Percentiles rank a stretch among this genome's conserved stretches.
Evolutionary conservation across 2,888 invertebrate species (phyloP).

Genomic region (Clanis bilineata): DNA sequence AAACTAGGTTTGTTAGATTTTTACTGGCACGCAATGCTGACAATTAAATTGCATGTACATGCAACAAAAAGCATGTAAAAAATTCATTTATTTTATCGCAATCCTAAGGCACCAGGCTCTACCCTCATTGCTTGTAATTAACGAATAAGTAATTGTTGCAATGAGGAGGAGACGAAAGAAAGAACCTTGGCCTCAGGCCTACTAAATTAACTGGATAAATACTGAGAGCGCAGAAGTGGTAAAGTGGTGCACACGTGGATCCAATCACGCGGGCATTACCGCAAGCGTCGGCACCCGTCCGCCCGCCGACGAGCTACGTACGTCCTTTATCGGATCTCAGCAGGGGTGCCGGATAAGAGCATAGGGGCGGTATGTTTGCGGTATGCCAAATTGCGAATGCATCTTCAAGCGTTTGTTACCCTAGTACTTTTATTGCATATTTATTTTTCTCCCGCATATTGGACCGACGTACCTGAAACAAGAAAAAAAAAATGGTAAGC

Average conservation of each 20-base stretch:
- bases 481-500: slow-evolving; percentile 25
- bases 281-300: slow-evolving; percentile 37
- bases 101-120: no score
- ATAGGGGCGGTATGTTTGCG: no score
- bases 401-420: slow-evolving; percentile 32
- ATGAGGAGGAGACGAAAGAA: no score
- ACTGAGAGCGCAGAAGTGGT: slow-evolving; percentile 55
- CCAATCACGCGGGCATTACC: slow-evolving; percentile 68
- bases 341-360: slow-evolving; percentile 31
- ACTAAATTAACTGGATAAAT: slow-evolving; percentile 62
- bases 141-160: no score
- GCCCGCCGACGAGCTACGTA: slow-evolving; percentile 15
- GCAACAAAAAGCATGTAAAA: no score
- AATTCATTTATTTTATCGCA: no score
- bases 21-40: no score
- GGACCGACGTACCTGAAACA: slow-evolving; percentile 52
- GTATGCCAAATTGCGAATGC: slow-evolving; percentile 58
- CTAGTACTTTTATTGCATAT: slow-evolving; percentile 29
- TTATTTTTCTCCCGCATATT: slow-evolving; percentile 14
- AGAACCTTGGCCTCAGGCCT: slow-evolving; percentile 35
- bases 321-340: slow-evolving; percentile 23
- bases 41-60: no score
- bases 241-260: slow-evolving; percentile 64
- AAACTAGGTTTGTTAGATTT: no score
- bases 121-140: no score